Evolutionary conservation across 2,888 invertebrate species (phyloP), one percentile per base, ranked within the genome.

Genomic region (Drosophila koepferae): DNA sequence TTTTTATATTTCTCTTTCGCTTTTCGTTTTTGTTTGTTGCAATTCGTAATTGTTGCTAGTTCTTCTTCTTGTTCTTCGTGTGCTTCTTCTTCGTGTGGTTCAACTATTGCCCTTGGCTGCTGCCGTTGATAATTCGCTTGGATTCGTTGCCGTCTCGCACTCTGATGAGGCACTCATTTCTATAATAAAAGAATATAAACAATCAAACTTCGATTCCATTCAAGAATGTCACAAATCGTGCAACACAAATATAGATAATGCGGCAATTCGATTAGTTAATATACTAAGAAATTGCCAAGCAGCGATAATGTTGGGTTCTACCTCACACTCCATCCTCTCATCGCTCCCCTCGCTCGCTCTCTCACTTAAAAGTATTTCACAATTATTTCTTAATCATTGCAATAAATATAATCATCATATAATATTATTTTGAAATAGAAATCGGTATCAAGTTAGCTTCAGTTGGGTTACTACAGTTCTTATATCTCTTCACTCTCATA

Each of bases 91-190:
- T 44, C n/a, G 18, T 40, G 31, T 54, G 61, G 72, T 70, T 67
- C 68, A 76, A 51, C 72, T 77, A 63, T 77, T 85, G 55, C 69
- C 70, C 55, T 72, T 76, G 67, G 72, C 59, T 64, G 54, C 70
- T 67, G 66, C 61, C 70, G 75, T 51, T 73, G 71, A 62, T 68
- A 71, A 58, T 74, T 81, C 81, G 66, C 78, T 86, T 68, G 74
- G 72, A 78, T 80, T 80, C 65, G 76, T 73, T 63, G 69, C 58
- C 63, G 71, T 71, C 53, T 59, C 65, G 68, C 66, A 63, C 84
- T 66, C 63, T 63, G 80, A 63, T 75, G 72, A 70, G 82, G 77
- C 86, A 82, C 77, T 82, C 85, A 85, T 85, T 89, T 89, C 85
- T 85, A 65, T 8, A 55, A 55, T 7, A 8, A 18, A 40, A 54